A percentile compares a stretch with the other conserved stretches of the same genome.
Conservation (phyloP, 2,113 vertebrate genomes). For the Illadopsis cleaveri region DNA sequence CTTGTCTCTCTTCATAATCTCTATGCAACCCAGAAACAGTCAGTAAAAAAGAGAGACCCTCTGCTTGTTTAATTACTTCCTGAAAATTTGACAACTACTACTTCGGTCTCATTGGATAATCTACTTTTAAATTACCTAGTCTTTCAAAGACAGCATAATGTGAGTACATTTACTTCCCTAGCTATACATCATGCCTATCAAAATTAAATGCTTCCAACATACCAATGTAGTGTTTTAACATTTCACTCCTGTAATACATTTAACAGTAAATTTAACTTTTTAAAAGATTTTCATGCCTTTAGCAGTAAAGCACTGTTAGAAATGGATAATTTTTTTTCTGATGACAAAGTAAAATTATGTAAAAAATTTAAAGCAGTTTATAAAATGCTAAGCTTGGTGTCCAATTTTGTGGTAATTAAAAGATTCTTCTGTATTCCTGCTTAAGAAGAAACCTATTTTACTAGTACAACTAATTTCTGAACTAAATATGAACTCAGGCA, state of each 20-base stretch:
- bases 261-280: constrained; percentile 49
- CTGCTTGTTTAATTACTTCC: constrained; percentile 82
- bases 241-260: constrained; percentile 37
- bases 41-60: constrained; percentile 77
- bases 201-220: constrained; percentile 75
- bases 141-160: constrained; percentile 78
- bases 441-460: neutral
- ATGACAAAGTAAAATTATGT: neutral
- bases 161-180: constrained; percentile 73
- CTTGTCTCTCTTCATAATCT: constrained; percentile 82
- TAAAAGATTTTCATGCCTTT: constrained; percentile 20
- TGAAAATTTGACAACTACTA: constrained; percentile 74
- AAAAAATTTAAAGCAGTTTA: neutral
- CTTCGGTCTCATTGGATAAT: constrained; percentile 71
- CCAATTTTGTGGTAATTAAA: neutral
- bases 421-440: neutral
- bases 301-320: neutral
- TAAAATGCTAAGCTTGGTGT: neutral
- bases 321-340: neutral
- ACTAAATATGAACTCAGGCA: neutral
- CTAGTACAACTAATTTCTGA: neutral
- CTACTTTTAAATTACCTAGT: constrained; percentile 73
- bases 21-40: constrained; percentile 78
- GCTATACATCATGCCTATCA: constrained; percentile 79
- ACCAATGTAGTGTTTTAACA: constrained; percentile 27